Conservation (phyloP, 1,140 invertebrate species). For the Periplaneta americana region DNA sequence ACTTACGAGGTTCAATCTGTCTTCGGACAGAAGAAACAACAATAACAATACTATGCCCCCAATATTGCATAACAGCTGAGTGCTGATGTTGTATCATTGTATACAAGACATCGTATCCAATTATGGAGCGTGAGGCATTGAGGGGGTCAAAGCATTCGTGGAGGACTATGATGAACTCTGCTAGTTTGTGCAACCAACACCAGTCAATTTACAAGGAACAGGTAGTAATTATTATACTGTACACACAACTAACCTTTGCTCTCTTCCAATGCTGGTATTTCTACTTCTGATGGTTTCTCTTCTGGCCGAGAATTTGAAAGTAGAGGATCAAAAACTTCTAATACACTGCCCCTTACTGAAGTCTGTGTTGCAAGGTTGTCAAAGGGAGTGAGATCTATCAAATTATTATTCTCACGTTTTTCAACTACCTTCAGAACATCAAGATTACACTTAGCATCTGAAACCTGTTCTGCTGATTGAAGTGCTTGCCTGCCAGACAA, state of each 20-base stretch:
- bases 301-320: constrained; percentile 30
- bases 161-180: no score
- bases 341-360: constrained; percentile 58
- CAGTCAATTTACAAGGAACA: no score
- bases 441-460: constrained; percentile 17
- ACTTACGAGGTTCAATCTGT: no score
- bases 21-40: no score
- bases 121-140: no score
- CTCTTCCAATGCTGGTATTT: background rate
- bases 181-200: no score
- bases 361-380: constrained; percentile 31
- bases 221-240: no score
- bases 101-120: no score
- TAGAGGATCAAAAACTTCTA: constrained; percentile 80
- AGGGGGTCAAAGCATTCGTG: no score
- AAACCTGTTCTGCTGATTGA: background rate
- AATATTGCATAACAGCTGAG: no score
- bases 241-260: background rate
- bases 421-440: constrained; percentile 43
- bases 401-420: constrained; percentile 48
- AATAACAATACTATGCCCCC: no score
- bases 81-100: no score
- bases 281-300: background rate
- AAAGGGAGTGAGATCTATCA: constrained; percentile 46
- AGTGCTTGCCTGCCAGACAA: background rate